Percentiles rank a stretch among this genome's conserved stretches.
These are phyloP conservation scores for Perca schrenkii DNA, from an alignment of 2,113 vertebrate genomes.

Conservation along the genomic window DNA sequence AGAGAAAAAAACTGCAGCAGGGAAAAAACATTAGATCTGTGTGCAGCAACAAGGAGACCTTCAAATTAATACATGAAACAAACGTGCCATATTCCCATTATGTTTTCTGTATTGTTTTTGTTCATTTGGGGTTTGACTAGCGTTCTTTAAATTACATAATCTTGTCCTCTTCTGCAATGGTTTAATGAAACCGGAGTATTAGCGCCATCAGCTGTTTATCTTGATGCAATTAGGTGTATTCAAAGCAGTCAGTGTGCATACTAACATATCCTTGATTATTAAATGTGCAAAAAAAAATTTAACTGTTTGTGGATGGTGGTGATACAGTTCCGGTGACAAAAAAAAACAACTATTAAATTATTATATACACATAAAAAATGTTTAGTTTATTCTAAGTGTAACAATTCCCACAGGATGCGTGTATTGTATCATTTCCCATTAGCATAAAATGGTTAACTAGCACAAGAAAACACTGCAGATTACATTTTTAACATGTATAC, in stretches of 20 bases:
- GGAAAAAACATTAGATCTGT: background rate
- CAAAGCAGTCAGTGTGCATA: slow-evolving; percentile 3
- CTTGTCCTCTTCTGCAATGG: background rate
- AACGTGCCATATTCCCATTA: background rate
- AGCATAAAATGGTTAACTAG: too few species aligned
- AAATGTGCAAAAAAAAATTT: background rate
- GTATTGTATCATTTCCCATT: too few species aligned
- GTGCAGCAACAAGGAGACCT: background rate
- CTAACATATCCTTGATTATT: background rate
- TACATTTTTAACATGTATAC: too few species aligned
- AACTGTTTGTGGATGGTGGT: background rate
- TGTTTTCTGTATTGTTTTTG: background rate
- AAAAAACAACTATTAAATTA: background rate
- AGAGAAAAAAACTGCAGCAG: background rate
- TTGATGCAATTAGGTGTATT: background rate
- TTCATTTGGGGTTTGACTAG: background rate
- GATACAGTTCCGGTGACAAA: background rate
- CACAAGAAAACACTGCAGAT: too few species aligned
- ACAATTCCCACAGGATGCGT: too few species aligned
- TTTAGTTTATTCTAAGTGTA: background rate
- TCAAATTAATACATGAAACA: slow-evolving; percentile 9
- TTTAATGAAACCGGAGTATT: slow-evolving; percentile 26
- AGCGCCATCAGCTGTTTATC: slow-evolving; percentile 19
- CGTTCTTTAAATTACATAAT: background rate
- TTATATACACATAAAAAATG: background rate